Percentiles rank a stretch among this genome's conserved stretches.
Conservation (phyloP, 2,888 invertebrate genomes). For the Allolobophora icterica region DNA sequence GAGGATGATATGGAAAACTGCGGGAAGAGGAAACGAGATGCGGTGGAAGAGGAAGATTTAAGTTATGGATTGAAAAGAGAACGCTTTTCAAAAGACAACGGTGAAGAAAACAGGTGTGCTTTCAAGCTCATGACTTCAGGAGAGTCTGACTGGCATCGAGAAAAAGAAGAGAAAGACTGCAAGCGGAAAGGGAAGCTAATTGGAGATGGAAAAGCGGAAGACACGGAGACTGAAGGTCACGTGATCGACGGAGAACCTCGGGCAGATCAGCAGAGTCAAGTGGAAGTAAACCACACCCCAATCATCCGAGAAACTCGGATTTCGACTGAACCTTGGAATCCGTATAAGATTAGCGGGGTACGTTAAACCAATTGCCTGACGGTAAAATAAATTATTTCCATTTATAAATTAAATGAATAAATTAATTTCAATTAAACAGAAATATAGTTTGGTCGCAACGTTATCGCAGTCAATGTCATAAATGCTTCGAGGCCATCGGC, state of each 20-base stretch:
- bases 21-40: background rate
- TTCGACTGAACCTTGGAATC: background rate
- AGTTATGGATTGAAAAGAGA: background rate
- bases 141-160: background rate
- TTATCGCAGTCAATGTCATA: no score
- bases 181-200: background rate
- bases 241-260: background rate
- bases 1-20: background rate
- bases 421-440: no score
- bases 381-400: no score
- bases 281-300: background rate
- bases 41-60: slow-evolving; percentile 1
- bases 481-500: no score
- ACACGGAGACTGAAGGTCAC: background rate
- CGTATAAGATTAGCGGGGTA: background rate
- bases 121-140: background rate
- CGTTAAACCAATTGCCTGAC: background rate
- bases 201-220: background rate
- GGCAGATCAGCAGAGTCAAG: background rate
- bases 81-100: background rate
- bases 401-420: no score
- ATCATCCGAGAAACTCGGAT: background rate
- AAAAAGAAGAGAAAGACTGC: background rate
- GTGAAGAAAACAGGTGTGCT: background rate
- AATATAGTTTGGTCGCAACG: no score